Base-by-base conservation (phyloP, 2,888 invertebrate genomes). In the Zelleria hepariella region DNA sequence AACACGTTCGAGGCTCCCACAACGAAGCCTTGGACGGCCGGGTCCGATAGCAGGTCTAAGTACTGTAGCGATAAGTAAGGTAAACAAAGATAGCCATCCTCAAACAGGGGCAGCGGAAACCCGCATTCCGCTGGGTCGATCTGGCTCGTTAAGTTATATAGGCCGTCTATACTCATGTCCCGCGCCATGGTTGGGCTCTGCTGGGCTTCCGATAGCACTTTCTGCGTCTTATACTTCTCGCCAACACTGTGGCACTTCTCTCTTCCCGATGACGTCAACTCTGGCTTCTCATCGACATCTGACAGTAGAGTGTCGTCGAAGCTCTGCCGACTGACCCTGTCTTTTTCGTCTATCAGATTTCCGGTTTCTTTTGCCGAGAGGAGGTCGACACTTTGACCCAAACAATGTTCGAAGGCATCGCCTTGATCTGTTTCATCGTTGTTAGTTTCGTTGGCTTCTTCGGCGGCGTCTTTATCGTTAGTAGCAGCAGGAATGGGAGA, bases 1-100 rank as follows among this genome's bases (percentile, higher is more conserved):
- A 99, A 89, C n/a, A 98, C 95, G 88, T 99, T 99, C 18, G 98
- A 98, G n/a, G 98, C 98, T 48, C 99, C 99, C 61, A 98, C 95
- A 53, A 98, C 90, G 81, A 95, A 95, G 26, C 95, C 95, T 63
- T 94, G 89, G 6, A 98, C 96, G 67, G 95, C 95, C 3, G 94
- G 91, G 79, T 98, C 97, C 57, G 93, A 93, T 59, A 99, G 84
- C 60, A 98, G 87, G 85, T 99, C 99, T 86, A 98, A 92, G 78
- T 97, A 98, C 66, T 98, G 97, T 65, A 99, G 89, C 2, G 98
- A 98, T 64, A 99, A 88, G 81, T 99, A 99, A 20, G 99, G 99
- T 78, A 98, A 92, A 79, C 98, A 98, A 18, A 98, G 90, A 74
- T 96, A 95, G 56, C 98, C 98, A 85, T 96, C 94, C 42, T 94